Evolutionary conservation across 2,888 invertebrate genomes (phyloP).

Genomic region (Eudasyphora cyanicolor): DNA sequence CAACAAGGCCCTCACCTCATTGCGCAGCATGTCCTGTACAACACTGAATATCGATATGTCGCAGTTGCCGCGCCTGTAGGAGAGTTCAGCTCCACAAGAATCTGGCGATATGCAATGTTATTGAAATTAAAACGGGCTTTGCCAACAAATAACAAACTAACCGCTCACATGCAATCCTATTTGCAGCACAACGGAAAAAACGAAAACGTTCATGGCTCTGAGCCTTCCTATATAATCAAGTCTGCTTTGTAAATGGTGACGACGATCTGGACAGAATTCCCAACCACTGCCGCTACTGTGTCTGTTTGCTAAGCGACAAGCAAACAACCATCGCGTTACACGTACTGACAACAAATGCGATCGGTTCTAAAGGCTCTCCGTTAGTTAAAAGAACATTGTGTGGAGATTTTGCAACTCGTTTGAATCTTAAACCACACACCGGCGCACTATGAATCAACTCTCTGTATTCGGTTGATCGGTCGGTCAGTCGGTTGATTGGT

Average conservation of each 20-base stretch:
- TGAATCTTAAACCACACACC: not conserved
- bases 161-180: constrained; percentile 29
- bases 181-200: not conserved
- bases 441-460: not conserved
- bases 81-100: constrained; percentile 61
- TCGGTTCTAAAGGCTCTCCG: constrained; percentile 72
- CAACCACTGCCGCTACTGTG: not conserved
- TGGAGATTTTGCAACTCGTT: constrained; percentile 47
- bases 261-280: constrained; percentile 21
- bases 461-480: not conserved
- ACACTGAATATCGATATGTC: constrained; percentile 70
- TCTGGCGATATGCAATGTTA: constrained; percentile 22
- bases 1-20: constrained; percentile 68
- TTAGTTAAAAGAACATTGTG: constrained; percentile 71
- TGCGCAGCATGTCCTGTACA: constrained; percentile 69
- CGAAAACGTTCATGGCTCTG: not conserved
- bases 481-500: not conserved
- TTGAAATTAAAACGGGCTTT: not conserved
- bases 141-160: constrained; percentile 30
- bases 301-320: constrained; percentile 39
- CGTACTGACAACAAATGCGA: constrained; percentile 72
- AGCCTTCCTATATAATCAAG: constrained; percentile 16
- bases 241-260: not conserved
- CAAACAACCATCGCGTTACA: constrained; percentile 62
- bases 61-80: constrained; percentile 73